phyloP scores from a whole-genome alignment of 1,140 invertebrate species.

The Drosophila cardini region DNA sequence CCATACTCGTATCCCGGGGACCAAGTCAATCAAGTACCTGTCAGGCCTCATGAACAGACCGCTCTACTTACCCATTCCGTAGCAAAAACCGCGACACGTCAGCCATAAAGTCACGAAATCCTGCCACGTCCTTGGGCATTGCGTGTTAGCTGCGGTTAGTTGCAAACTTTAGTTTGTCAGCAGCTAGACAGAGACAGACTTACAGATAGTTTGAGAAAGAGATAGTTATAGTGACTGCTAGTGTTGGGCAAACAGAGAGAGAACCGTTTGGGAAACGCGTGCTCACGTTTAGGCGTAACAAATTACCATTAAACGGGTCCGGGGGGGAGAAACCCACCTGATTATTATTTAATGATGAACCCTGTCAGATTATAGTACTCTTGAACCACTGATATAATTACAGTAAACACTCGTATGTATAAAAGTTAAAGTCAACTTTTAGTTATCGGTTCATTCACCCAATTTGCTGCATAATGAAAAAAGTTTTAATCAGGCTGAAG shows the following conservation, averaged over 20 bases:
- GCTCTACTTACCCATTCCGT: background rate
- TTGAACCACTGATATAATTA: constrained; percentile 56
- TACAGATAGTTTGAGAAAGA: background rate
- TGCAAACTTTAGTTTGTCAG: constrained; percentile 51
- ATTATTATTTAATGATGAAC: constrained; percentile 82
- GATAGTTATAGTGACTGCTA: background rate
- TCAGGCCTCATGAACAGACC: constrained; percentile 36
- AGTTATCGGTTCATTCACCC: constrained; percentile 19
- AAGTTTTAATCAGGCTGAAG: constrained; percentile 32
- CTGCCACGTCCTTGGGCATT: constrained; percentile 46
- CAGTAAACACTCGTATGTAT: constrained; percentile 36
- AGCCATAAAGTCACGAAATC: constrained; percentile 81
- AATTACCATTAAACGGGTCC: constrained; percentile 77
- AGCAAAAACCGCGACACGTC: constrained; percentile 69
- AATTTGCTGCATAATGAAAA: constrained; percentile 15
- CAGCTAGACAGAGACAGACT: background rate
- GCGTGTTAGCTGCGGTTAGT: constrained; percentile 71
- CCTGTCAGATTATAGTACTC: constrained; percentile 61
- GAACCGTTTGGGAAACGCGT: constrained; percentile 47
- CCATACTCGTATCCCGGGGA: constrained; percentile 1
- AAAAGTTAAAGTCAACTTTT: constrained; percentile 20
- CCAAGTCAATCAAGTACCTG: constrained; percentile 73
- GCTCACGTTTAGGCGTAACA: constrained; percentile 83
- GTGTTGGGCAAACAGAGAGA: background rate
- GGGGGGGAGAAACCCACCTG: constrained; percentile 24